Conservation (phyloP, 2,888 invertebrate genomes). For the Ophion ellenae region DNA sequence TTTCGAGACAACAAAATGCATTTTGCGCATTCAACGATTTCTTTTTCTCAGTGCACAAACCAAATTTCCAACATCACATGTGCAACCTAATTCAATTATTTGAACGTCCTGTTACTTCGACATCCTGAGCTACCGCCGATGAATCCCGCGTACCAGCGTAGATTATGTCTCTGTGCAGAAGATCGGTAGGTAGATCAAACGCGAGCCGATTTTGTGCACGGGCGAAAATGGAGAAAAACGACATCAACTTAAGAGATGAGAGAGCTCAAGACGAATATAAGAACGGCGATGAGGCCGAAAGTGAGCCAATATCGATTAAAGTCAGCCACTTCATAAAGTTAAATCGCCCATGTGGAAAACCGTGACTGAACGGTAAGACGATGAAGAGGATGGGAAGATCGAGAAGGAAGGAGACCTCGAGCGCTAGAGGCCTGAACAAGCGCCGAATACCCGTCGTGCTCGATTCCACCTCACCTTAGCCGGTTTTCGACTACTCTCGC, state of each 20-base stretch:
- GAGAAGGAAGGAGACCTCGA: constrained; percentile 18
- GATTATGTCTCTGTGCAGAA: too few relatives aligned
- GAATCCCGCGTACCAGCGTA: background rate
- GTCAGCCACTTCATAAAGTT: constrained; percentile 15
- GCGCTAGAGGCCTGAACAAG: constrained; percentile 1
- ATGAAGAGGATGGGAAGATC: constrained; percentile 15
- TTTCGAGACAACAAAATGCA: too few relatives aligned
- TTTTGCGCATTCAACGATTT: too few relatives aligned
- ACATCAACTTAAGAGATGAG: background rate
- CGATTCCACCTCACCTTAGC: constrained; percentile 44
- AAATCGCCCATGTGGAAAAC: constrained; percentile 14
- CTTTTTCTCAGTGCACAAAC: too few relatives aligned
- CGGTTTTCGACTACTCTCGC: constrained; percentile 65
- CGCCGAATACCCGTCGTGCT: constrained; percentile 42
- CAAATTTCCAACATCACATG: too few relatives aligned
- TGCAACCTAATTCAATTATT: too few relatives aligned
- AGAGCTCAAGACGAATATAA: background rate
- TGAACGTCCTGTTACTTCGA: too few relatives aligned
- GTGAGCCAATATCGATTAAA: too few relatives aligned
- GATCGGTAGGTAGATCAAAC: background rate
- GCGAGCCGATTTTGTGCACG: background rate
- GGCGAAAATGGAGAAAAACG: background rate
- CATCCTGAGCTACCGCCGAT: background rate
- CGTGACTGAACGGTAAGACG: background rate
- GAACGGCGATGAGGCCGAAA: too few relatives aligned